These are phyloP conservation scores for Stictonetta naevosa DNA, from an alignment of 2,113 vertebrate genomes.

Conservation along the genomic window DNA sequence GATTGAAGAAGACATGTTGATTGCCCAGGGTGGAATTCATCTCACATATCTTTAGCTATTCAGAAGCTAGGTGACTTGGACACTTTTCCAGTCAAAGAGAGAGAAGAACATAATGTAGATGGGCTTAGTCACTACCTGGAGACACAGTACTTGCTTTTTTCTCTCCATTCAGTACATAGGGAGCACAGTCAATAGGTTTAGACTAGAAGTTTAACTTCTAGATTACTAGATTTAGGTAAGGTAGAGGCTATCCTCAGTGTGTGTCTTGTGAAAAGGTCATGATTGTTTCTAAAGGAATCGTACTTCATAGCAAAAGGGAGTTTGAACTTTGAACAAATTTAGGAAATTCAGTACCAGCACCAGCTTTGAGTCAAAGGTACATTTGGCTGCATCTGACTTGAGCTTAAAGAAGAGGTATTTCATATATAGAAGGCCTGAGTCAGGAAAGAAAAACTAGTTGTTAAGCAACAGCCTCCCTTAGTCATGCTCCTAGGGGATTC, in stretches of 20 bases:
- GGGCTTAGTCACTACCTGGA: neutral
- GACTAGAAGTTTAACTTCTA: neutral
- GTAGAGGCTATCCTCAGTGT: neutral
- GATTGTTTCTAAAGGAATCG: neutral
- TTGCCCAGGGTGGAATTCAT: neutral
- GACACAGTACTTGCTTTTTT: accelerated
- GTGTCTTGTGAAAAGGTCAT: neutral
- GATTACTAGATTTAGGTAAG: neutral
- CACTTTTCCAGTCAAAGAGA: neutral
- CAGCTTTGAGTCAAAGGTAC: neutral
- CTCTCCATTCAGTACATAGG: neutral
- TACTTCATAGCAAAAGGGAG: neutral
- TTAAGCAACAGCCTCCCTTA: neutral
- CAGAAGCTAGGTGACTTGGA: neutral
- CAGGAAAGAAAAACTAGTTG: neutral
- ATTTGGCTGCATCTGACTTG: neutral
- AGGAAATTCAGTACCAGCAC: neutral
- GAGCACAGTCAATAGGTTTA: neutral
- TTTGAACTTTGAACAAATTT: conserved; percentile 4
- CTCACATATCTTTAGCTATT: neutral
- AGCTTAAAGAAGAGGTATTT: conserved; percentile 2
- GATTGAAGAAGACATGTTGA: neutral
- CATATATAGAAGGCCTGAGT: neutral
- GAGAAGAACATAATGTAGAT: neutral
- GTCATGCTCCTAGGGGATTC: neutral